Evolutionary conservation across 2,888 invertebrate genomes (phyloP).

Genomic region (Spilosoma lubricipeda): DNA sequence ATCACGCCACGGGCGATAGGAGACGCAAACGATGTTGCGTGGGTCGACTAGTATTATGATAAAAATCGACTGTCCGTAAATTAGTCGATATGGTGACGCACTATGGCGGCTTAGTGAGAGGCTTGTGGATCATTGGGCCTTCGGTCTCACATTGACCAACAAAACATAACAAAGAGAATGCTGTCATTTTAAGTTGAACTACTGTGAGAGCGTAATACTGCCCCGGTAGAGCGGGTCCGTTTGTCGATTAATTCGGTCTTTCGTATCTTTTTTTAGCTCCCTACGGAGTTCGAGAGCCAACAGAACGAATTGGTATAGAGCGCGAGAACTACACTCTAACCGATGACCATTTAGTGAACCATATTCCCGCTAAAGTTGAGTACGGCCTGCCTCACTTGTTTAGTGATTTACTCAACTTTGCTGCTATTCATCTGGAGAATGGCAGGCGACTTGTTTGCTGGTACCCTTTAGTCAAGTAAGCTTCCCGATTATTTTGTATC

Average conservation of each 20-base stretch:
- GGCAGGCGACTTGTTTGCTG: constrained; percentile 96
- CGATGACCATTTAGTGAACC: constrained; percentile 88
- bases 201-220: no score
- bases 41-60: no score
- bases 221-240: no score
- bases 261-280: constrained; percentile 90
- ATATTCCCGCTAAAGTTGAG: constrained; percentile 94
- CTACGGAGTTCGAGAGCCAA: constrained; percentile 98
- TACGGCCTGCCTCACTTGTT: constrained; percentile 94
- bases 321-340: constrained; percentile 87
- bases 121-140: no score
- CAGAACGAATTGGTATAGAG: constrained; percentile 93
- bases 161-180: no score
- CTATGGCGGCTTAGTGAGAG: no score
- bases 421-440: constrained; percentile 90
- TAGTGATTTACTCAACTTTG: constrained; percentile 93
- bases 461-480: constrained; percentile 95
- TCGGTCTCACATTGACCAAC: no score
- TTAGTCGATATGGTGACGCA: no score
- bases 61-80: no score
- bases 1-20: no score
- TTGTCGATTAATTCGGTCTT: neutral
- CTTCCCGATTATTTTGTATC: neutral
- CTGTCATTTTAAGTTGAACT: no score
- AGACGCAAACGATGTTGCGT: no score